Percentiles rank a stretch among this genome's conserved stretches.
These are phyloP conservation scores for Hycleus phaleratus DNA, from an alignment of 1,140 invertebrate genomes.

Conservation along the genomic window DNA sequence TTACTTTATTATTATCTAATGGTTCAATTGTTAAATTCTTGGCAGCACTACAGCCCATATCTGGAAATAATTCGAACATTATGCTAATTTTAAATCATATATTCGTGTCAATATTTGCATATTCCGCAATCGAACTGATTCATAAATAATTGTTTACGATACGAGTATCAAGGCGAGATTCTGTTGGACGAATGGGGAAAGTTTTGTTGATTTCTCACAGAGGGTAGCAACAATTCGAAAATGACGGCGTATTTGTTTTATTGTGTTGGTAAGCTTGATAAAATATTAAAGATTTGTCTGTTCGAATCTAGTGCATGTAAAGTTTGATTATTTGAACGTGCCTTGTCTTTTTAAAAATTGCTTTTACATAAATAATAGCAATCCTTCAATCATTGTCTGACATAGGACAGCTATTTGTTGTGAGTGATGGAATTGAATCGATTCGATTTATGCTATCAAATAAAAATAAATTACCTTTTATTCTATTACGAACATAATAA, in stretches of 20 bases:
- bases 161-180: too few species aligned
- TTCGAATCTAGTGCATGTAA: too few species aligned
- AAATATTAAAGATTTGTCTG: too few species aligned
- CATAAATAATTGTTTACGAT: too few species aligned
- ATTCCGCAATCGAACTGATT: too few species aligned
- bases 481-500: conserved; percentile 2
- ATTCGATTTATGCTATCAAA: conserved; percentile 6
- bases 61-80: conserved; percentile 9
- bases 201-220: too few species aligned
- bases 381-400: conserved; percentile 10
- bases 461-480: conserved; percentile 14
- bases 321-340: too few species aligned
- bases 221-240: too few species aligned
- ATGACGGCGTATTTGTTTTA: too few species aligned
- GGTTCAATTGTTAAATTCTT: conserved; percentile 35
- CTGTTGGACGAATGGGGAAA: too few species aligned
- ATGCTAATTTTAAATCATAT: neutral
- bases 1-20: conserved; percentile 23
- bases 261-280: too few species aligned
- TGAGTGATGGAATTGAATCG: conserved; percentile 10
- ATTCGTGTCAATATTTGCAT: too few species aligned
- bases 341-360: neutral
- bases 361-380: conserved; percentile 5
- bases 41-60: conserved; percentile 36
- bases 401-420: conserved; percentile 5